These are phyloP conservation scores for Papilio demoleus DNA, from an alignment of 2,888 invertebrate species.

Conservation along the genomic window DNA sequence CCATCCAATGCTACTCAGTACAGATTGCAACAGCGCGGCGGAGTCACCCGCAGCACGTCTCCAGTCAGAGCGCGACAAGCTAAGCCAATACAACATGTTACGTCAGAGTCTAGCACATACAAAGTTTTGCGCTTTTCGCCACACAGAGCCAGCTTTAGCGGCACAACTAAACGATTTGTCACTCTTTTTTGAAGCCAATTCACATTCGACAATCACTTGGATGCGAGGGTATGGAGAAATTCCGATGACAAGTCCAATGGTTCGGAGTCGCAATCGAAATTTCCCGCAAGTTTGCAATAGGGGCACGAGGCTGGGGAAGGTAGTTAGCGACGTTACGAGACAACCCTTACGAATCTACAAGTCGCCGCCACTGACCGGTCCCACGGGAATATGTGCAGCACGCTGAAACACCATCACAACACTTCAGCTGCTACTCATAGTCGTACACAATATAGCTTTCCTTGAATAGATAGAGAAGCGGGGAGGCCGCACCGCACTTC, in stretches of 20 bases:
- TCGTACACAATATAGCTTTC: constrained; percentile 12
- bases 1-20: not conserved
- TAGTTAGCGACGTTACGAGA: constrained; percentile 57
- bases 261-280: constrained; percentile 28
- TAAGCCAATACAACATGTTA: constrained; percentile 24
- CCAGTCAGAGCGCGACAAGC: constrained; percentile 6
- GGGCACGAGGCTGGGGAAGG: not conserved
- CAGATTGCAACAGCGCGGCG: too few relatives aligned
- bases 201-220: constrained; percentile 16
- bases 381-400: constrained; percentile 73
- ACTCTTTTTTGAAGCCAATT: constrained; percentile 34
- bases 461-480: too few relatives aligned
- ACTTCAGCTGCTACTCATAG: constrained; percentile 26
- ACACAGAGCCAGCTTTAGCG: constrained; percentile 17
- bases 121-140: not conserved
- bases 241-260: constrained; percentile 18
- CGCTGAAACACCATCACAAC: constrained; percentile 64
- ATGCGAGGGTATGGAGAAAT: constrained; percentile 15
- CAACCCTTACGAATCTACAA: constrained; percentile 71
- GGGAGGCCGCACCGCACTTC: too few relatives aligned
- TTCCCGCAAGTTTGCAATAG: constrained; percentile 25
- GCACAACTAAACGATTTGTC: constrained; percentile 22
- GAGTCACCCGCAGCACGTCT: not conserved
- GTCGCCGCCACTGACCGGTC: constrained; percentile 74
- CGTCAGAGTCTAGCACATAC: constrained; percentile 29